phyloP scores from a whole-genome alignment of 2,888 invertebrate genomes.

The Leptinotarsa tumamoca region DNA sequence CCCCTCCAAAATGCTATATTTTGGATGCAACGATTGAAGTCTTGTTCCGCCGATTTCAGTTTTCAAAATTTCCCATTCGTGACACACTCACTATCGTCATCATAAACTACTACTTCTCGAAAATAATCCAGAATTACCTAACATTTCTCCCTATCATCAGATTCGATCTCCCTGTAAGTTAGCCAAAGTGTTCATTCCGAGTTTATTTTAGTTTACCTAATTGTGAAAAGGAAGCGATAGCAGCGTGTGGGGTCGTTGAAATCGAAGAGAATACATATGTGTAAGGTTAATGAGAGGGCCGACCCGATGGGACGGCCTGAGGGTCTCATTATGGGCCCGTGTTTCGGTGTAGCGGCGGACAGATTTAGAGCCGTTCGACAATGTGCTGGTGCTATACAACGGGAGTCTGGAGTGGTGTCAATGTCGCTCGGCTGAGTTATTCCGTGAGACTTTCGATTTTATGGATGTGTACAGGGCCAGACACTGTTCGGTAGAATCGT shows the following conservation, averaged over 20 bases:
- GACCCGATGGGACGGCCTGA: conserved; percentile 49
- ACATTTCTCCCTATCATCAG: conserved; percentile 20
- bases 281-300: conserved; percentile 55
- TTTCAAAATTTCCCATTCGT: neutral
- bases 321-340: conserved; percentile 60
- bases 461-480: conserved; percentile 1
- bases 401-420: conserved; percentile 18
- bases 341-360: conserved; percentile 56
- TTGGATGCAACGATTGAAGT: no score
- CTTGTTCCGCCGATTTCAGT: neutral
- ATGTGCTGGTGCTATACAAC: conserved; percentile 20
- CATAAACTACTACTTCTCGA: neutral
- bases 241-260: conserved; percentile 49
- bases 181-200: conserved; percentile 30
- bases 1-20: no score
- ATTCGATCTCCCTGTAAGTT: conserved; percentile 25
- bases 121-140: conserved; percentile 26
- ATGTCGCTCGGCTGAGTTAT: conserved; percentile 13
- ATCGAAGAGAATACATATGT: conserved; percentile 46
- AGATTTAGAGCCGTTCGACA: conserved; percentile 57
- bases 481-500: no score
- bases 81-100: neutral
- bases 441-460: neutral
- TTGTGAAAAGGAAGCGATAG: conserved; percentile 42
- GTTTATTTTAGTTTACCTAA: conserved; percentile 44